Percentiles rank a stretch among this genome's conserved stretches.
Conservation (phyloP, 2,797 vertebrate species). For the Caiman crocodilus region DNA sequence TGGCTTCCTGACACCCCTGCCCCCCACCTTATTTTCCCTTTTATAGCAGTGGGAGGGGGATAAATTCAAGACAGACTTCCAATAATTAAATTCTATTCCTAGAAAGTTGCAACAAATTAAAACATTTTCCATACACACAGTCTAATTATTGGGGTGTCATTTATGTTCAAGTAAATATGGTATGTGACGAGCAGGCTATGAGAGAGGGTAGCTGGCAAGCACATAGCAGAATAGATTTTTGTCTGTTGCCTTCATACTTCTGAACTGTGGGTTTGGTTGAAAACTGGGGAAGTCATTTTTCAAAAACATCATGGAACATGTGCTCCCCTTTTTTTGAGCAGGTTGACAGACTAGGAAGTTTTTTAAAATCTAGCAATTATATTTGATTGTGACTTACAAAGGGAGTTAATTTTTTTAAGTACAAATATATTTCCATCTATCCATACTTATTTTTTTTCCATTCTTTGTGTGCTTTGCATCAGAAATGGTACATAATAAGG, state of each 20-base stretch:
- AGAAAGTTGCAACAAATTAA: too few species aligned
- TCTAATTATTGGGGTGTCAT: too few species aligned
- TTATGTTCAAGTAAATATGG: too few species aligned
- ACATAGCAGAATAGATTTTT: slow-evolving; percentile 7
- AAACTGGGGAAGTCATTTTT: accelerated
- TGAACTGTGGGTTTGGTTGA: background rate
- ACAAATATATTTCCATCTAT: background rate
- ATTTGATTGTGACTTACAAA: accelerated
- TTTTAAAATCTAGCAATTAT: background rate
- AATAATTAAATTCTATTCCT: too few species aligned
- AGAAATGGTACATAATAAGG: slow-evolving; percentile 12
- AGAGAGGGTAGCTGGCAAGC: background rate
- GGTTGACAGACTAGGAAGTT: too few species aligned
- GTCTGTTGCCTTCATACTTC: accelerated
- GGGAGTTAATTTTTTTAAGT: background rate
- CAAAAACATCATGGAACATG: background rate
- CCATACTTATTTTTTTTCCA: background rate
- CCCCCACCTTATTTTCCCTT: too few species aligned
- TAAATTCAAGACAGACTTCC: too few species aligned
- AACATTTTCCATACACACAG: too few species aligned
- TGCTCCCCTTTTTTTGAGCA: background rate
- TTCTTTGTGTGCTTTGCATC: background rate
- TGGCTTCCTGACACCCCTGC: too few species aligned
- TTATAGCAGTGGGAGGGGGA: too few species aligned
- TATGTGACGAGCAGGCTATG: accelerated